A percentile compares a stretch with the other conserved stretches of the same genome.
Conservation (phyloP, 2,113 vertebrate species). For the Sclerurus mexicanus region DNA sequence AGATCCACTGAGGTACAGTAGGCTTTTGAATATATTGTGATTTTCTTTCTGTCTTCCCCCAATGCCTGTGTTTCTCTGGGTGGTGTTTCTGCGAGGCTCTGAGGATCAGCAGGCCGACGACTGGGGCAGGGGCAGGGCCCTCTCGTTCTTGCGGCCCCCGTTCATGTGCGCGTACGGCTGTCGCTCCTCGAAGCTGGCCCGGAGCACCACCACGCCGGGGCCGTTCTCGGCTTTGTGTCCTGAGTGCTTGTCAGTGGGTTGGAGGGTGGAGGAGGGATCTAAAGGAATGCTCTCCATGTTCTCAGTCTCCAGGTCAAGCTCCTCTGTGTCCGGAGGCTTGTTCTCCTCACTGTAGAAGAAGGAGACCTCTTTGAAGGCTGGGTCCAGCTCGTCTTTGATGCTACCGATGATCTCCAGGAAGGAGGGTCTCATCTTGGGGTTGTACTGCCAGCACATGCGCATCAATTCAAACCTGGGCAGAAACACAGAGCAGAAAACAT, state of each 20-base stretch:
- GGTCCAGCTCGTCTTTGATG: conserved; percentile 93
- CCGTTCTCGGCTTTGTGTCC: conserved; percentile 89
- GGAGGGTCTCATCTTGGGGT: conserved; percentile 95
- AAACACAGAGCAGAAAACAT: background rate
- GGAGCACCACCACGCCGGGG: conserved; percentile 84
- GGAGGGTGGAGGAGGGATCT: conserved; percentile 87
- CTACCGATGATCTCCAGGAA: conserved; percentile 97
- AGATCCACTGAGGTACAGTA: conserved; percentile 88
- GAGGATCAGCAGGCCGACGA: conserved; percentile 96
- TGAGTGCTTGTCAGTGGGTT: conserved; percentile 88
- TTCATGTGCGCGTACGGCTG: conserved; percentile 99
- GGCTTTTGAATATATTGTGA: conserved; percentile 75
- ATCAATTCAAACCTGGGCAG: conserved; percentile 90
- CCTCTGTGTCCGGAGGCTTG: conserved; percentile 92
- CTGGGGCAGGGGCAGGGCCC: conserved; percentile 94
- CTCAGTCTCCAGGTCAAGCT: conserved; percentile 93
- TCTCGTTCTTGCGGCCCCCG: conserved; percentile 92
- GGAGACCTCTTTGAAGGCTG: conserved; percentile 90
- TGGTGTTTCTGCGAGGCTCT: background rate
- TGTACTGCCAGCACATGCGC: conserved; percentile 99
- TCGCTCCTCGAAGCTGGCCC: conserved; percentile 90
- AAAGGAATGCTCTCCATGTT: conserved; percentile 97
- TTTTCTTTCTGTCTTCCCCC: conserved; percentile 53
- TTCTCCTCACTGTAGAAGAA: conserved; percentile 99
- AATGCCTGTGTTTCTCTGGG: background rate